Base-by-base conservation (phyloP, 2,888 invertebrate species). In the Metallyticus violacea region DNA sequence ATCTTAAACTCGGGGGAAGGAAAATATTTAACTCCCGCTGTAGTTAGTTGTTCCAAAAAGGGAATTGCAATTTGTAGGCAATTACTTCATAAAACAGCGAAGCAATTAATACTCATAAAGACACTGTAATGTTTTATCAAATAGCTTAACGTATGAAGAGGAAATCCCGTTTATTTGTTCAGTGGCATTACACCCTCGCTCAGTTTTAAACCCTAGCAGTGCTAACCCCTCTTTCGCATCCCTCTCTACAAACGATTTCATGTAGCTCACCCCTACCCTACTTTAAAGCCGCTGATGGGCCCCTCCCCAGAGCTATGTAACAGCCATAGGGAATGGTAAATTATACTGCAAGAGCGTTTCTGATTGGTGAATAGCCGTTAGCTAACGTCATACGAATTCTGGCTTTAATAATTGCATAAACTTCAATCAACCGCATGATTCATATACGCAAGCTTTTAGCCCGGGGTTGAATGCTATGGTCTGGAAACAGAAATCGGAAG, bases 321-420 rank as follows among this genome's bases (percentile, higher is more conserved):
- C 40, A 62, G 40, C 40, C 40, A 62, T 15, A 62, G 40, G 40
- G 40, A 62, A 62, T 15, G 2, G 40, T 62, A 62, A n/a, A n/a
- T n/a, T n/a, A n/a, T n/a, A n/a, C n/a, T n/a, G n/a, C 26, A 81
- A 83, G 77, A 9, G 28, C 6, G 9, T n/a, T 83, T 77, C 28
- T 83, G 83, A 77, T 83, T 77, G 83, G 82, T 27, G 26, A 82
- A 76, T 82, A 40, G 81, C 7, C 28, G 22, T 27, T 28, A 28
- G n/a, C 22, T 15, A 4, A 28, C n/a, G 25, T 29, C 62, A 76
- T n/a, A 26, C 62, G 15, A 76, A 3, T 15, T 40, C 22, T 76
- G 76, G 76, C 76, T 82, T 82, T 77, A 77, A 77, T 83, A 83
- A 83, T 83, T 27, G 6, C 29, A 83, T 29, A 77, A 83, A 83